Evolutionary conservation across 2,888 invertebrate species (phyloP).

Genomic region (Spilosoma lubricipeda): DNA sequence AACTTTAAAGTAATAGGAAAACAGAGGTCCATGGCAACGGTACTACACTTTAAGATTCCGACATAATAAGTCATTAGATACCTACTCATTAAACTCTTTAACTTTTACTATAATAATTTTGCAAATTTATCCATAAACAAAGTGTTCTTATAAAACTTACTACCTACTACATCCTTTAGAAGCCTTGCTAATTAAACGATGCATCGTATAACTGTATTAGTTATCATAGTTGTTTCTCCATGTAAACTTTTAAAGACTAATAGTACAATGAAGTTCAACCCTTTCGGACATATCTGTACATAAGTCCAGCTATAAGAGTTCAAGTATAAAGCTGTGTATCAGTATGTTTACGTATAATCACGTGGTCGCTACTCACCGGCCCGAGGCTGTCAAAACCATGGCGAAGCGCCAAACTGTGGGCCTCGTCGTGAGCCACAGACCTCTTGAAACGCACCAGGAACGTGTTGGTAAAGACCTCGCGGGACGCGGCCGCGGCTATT

Average conservation of each 20-base stretch:
- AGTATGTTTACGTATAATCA: constrained; percentile 81
- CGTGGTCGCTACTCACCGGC: constrained; percentile 91
- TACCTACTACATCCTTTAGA: constrained; percentile 2
- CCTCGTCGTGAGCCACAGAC: constrained; percentile 91
- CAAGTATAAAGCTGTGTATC: constrained; percentile 52
- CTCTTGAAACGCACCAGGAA: constrained; percentile 96
- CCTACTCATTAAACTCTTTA: background rate
- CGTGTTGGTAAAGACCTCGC: constrained; percentile 96
- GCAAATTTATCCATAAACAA: background rate
- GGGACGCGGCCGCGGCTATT: constrained; percentile 74
- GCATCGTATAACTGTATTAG: background rate
- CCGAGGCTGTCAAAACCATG: constrained; percentile 98
- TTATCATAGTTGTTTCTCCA: background rate
- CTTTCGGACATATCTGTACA: constrained; percentile 18
- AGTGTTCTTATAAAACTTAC: constrained; percentile 26
- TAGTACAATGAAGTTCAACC: background rate
- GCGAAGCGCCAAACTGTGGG: constrained; percentile 92
- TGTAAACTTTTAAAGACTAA: background rate
- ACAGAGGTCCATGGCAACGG: background rate
- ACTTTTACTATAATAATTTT: background rate
- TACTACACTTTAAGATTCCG: background rate
- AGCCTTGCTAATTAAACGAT: constrained; percentile 27
- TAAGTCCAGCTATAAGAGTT: constrained; percentile 41
- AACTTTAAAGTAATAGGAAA: constrained; percentile 4
- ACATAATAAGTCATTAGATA: background rate